Base-by-base conservation (phyloP, 2,113 vertebrate species). In the Motacilla tschutschensis region DNA sequence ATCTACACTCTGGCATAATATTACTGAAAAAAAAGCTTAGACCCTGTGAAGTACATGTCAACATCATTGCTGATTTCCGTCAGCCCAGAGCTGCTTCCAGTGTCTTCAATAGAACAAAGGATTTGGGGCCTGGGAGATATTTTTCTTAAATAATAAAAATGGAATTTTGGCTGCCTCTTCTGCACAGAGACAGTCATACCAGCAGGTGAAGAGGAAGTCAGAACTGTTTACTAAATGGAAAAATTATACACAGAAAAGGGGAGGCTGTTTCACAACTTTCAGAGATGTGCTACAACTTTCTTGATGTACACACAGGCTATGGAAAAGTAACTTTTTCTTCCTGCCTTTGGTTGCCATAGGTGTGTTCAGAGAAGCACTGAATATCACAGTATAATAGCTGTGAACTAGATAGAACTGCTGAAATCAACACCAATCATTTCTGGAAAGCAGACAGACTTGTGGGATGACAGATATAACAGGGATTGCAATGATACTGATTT, bases 351-450 rank as follows among this genome's bases (percentile, higher is more conserved):
- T 55, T 51, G 26, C 38, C 21, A n/a, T 66, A 63, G 60, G 53
- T 70, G 36, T 79, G 36, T 73, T 94, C 84, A 77, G 46, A 48
- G 48, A 74, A 64, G 31, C 33, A 76, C 47, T 0, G 0, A 63
- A 77, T 6, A 70, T 26, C 41, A 74, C 17, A 31, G 28, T 53
- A 40, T 41, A 33, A 15, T 38, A 50, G n/a, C 59, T 73, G 33
- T 33, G 33, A 33, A 33, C 33, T 33, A 33, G 60, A 76, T 21
- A 83, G 78, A 77, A n/a, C 54, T 79, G 80, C 67, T 89, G 64
- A 88, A 93, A 89, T 87, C 69, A 85, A 78, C 47, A 87, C 57
- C 35, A 81, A 64, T 59, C 10, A 53, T 84, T 73, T 93, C 83
- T 76, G 83, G 71, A 91, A 88, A 89, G 77, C 79, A 90, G 87